Conservation (phyloP, 2,797 vertebrate species). For the Jordanella pulchra region DNA sequence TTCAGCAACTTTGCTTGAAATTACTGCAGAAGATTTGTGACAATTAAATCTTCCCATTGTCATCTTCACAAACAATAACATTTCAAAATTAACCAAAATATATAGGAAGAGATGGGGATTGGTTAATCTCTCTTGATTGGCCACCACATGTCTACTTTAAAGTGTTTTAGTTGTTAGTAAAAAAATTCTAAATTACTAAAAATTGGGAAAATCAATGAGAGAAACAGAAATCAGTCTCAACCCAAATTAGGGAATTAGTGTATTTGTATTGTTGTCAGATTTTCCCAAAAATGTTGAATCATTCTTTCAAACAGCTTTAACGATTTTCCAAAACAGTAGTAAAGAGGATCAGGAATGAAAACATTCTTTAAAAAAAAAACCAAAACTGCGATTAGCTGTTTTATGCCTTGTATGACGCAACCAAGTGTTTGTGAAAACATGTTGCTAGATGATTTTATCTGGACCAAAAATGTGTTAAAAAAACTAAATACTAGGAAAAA, state of each 20-base stretch:
- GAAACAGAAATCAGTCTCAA: background rate
- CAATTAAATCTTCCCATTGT: background rate
- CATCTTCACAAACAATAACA: background rate
- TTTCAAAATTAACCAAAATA: background rate
- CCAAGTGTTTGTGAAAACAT: background rate
- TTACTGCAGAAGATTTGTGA: background rate
- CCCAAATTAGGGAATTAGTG: background rate
- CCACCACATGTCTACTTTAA: background rate
- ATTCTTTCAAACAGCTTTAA: background rate
- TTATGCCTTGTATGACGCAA: background rate
- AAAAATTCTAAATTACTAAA: background rate
- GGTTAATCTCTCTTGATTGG: background rate
- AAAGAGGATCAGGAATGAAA: background rate
- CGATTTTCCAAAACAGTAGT: background rate
- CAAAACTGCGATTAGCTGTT: background rate
- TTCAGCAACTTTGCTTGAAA: background rate
- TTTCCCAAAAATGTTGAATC: background rate
- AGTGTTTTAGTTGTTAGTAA: background rate
- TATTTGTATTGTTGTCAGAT: background rate
- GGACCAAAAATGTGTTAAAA: too few species aligned
- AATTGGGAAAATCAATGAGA: background rate
- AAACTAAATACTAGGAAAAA: background rate
- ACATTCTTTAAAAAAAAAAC: background rate
- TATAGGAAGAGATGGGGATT: background rate
- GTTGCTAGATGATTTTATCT: background rate